phyloP scores from a whole-genome alignment of 2,113 vertebrate species.

The Ceyx margarethae region DNA sequence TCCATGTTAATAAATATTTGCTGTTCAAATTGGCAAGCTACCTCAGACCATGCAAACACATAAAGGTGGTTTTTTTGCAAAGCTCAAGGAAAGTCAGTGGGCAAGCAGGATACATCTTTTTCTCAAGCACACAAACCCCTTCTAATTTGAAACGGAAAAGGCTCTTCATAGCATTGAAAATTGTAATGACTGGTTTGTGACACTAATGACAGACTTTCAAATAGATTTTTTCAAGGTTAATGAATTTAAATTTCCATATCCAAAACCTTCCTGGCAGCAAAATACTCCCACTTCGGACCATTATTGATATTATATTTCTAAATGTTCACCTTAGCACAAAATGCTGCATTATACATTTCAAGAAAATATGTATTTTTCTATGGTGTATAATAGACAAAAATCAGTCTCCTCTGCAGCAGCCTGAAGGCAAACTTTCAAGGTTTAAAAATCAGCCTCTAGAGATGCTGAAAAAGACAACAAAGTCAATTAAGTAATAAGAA shows the following conservation, averaged over 20 bases:
- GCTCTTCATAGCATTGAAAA: neutral
- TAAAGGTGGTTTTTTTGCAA: no score
- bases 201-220: neutral
- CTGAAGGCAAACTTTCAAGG: slow-evolving; percentile 34
- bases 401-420: neutral
- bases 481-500: slow-evolving; percentile 41
- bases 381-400: neutral
- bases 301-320: neutral
- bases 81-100: neutral
- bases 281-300: neutral
- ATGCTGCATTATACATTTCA: neutral
- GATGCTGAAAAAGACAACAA: slow-evolving; percentile 31
- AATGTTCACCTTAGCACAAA: neutral
- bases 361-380: neutral
- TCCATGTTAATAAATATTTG: neutral
- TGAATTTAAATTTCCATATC: slow-evolving; percentile 3
- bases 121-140: neutral
- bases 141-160: neutral
- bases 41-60: neutral
- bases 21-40: neutral
- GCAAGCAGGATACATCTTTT: neutral
- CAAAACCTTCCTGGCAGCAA: neutral
- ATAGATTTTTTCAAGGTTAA: slow-evolving; percentile 25
- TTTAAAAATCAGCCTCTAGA: neutral
- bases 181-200: neutral